Conservation (phyloP, 1,140 invertebrate genomes). For the Hormaphis cornu region DNA sequence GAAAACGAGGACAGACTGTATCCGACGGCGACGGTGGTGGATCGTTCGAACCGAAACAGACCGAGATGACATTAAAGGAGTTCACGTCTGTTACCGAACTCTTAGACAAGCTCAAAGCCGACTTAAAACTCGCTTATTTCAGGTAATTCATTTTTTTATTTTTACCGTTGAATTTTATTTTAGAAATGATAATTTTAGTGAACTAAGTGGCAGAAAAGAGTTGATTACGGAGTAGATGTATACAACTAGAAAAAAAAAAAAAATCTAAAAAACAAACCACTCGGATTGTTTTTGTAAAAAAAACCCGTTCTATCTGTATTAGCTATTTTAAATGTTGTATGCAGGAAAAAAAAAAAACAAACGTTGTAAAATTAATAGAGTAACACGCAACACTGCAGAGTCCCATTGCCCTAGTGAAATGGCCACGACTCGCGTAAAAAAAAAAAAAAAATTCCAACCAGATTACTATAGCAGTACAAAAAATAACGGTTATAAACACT, state of each 20-base stretch:
- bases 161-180: too few relatives aligned
- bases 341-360: neutral
- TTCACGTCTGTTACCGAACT: slow-evolving; percentile 78
- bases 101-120: slow-evolving; percentile 73
- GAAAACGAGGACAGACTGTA: neutral
- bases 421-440: neutral
- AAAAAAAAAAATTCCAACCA: neutral
- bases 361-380: neutral
- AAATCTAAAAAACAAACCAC: too few relatives aligned
- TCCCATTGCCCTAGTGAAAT: slow-evolving; percentile 22
- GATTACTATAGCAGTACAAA: neutral
- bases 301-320: too few relatives aligned
- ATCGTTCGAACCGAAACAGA: slow-evolving; percentile 44
- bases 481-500: slow-evolving; percentile 27
- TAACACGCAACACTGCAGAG: neutral
- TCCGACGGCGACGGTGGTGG: neutral
- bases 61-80: slow-evolving; percentile 74
- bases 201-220: too few relatives aligned
- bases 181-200: too few relatives aligned
- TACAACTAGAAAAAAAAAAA: too few relatives aligned
- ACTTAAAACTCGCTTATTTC: slow-evolving; percentile 73
- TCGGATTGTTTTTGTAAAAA: too few relatives aligned
- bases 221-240: too few relatives aligned
- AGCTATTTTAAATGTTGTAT: neutral
- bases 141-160: slow-evolving; percentile 51